These are phyloP conservation scores for Drosophila sproati DNA, from an alignment of 1,140 invertebrate species.

Conservation along the genomic window DNA sequence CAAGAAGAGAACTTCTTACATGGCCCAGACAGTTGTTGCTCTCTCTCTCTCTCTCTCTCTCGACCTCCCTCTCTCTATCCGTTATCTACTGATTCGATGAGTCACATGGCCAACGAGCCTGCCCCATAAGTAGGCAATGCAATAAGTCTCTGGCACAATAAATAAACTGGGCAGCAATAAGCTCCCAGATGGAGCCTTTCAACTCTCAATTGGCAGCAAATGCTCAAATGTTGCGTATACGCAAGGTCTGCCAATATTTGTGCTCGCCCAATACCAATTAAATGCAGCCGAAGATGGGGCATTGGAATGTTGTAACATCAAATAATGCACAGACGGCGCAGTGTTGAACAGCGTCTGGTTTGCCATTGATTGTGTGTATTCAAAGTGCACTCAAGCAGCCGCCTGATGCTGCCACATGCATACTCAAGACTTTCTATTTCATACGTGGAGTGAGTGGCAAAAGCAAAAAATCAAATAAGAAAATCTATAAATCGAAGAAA, in stretches of 20 bases:
- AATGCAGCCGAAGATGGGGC: background rate
- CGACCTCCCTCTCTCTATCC: background rate
- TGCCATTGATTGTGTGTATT: constrained; percentile 67
- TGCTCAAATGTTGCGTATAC: constrained; percentile 44
- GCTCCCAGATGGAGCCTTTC: background rate
- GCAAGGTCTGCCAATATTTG: constrained; percentile 30
- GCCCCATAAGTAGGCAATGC: constrained; percentile 28
- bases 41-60: no score
- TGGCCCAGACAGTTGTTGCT: background rate
- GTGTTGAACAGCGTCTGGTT: constrained; percentile 4
- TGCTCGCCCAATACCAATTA: constrained; percentile 9
- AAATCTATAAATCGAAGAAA: no score
- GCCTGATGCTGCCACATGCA: background rate
- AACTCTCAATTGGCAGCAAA: background rate
- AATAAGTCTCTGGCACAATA: background rate
- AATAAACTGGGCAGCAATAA: background rate
- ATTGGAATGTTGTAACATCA: background rate
- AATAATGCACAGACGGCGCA: background rate
- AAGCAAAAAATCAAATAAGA: no score
- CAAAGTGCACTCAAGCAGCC: constrained; percentile 29
- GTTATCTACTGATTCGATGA: constrained; percentile 2
- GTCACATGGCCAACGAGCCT: background rate
- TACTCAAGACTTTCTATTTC: background rate
- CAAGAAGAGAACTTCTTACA: background rate
- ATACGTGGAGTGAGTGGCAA: background rate